phyloP scores from a whole-genome alignment of 1,140 invertebrate species.

The Caerostris darwini region DNA sequence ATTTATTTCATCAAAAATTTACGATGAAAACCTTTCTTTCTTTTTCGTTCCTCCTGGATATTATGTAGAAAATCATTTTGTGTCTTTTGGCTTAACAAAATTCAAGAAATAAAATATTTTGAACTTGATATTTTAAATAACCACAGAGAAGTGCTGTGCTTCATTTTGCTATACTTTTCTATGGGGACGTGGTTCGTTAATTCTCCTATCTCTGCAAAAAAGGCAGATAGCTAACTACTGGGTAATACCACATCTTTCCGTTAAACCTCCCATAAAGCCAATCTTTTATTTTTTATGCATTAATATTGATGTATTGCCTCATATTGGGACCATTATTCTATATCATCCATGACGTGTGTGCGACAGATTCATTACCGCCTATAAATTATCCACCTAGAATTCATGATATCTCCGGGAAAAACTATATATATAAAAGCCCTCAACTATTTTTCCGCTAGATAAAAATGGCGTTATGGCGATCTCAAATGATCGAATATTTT shows the following conservation, averaged over 20 bases:
- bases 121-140: no score
- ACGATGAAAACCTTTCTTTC: no score
- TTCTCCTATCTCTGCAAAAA: not conserved
- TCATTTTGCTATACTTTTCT: not conserved
- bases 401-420: not conserved
- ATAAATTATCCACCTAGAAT: constrained; percentile 38
- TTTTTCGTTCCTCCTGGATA: no score
- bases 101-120: no score
- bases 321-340: constrained; percentile 36
- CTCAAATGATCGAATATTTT: constrained; percentile 47
- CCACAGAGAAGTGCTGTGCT: no score
- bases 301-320: constrained; percentile 36
- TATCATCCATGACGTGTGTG: not conserved
- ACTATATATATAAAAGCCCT: not conserved
- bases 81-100: no score
- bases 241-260: not conserved
- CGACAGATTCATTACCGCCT: constrained; percentile 46
- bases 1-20: no score
- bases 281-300: constrained; percentile 24
- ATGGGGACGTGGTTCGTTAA: not conserved
- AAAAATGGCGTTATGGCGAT: constrained; percentile 46
- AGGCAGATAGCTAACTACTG: not conserved
- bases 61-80: no score
- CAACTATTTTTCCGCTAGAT: constrained; percentile 54
- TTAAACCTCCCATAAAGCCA: constrained; percentile 10